A percentile compares a stretch with the other conserved stretches of the same genome.
Evolutionary conservation across 2,113 vertebrate genomes (phyloP).

Genomic region (Cichladusa arquata): DNA sequence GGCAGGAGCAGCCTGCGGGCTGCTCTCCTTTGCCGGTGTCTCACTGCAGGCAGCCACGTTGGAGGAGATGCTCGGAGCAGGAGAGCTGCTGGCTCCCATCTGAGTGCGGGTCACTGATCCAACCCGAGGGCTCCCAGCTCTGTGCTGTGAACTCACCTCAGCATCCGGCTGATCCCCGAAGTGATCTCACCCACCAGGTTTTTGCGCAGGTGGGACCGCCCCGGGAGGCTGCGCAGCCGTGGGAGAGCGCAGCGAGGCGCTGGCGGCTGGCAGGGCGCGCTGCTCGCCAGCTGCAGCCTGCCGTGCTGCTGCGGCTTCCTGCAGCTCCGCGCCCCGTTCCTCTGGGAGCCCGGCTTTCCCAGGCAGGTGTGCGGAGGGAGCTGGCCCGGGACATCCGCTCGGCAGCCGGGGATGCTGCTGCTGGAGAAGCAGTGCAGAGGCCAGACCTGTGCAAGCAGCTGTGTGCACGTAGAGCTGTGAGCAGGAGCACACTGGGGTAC

Average conservation of each 20-base stretch:
- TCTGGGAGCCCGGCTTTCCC: not conserved
- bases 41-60: rapidly evolving
- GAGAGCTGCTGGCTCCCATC: not conserved
- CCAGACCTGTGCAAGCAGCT: not conserved
- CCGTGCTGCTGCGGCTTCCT: rapidly evolving
- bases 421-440: not conserved
- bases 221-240: rapidly evolving
- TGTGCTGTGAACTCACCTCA: not conserved
- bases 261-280: not conserved
- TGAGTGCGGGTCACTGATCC: not conserved
- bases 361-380: not conserved
- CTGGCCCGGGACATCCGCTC: rapidly evolving
- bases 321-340: not conserved
- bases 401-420: not conserved
- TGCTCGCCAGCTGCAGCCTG: not conserved
- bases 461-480: rapidly evolving
- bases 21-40: rapidly evolving
- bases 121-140: not conserved
- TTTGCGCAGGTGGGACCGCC: not conserved
- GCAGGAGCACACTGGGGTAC: not conserved
- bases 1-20: not conserved
- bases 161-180: rapidly evolving
- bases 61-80: not conserved
- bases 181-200: not conserved
- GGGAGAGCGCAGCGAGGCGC: rapidly evolving